Base-by-base conservation (phyloP, 2,888 invertebrate species). In the Drosophila melanocephala region DNA sequence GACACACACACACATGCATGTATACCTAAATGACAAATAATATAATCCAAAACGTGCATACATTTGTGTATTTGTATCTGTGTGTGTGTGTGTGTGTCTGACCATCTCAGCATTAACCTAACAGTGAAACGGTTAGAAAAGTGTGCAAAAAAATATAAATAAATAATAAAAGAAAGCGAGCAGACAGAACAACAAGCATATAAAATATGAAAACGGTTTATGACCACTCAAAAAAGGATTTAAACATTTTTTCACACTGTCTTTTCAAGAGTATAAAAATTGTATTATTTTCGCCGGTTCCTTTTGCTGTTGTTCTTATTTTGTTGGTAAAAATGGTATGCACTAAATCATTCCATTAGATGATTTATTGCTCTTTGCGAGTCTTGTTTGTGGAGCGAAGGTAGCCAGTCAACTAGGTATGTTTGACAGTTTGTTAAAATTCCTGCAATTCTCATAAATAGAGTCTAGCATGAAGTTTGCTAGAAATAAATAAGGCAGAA, bases 291-390 rank as follows among this genome's bases (percentile, higher is more conserved):
- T 35, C 7, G 12, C 50, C n/a, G 1, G 26, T 37, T 63, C 44
- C 22, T 69, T 30, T 37, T 47, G 12, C 32, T 61, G 26, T 57
- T 72, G 39, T 1, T 19, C 56, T 56, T 52, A 57, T 12, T 28
- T 65, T 70, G 51, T 63, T 19, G n/a, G 26, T 37, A 59, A 53
- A 73, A 50, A 66, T 50, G 68, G 50, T 60, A 64, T 65, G 66
- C 72, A 79, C 71, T 89, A 89, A 80, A 83, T 88, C 88, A 83
- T 77, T 69, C 44, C 60, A 73, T 77, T 77, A 61, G 62, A 74
- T 89, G 90, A 89, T 87, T 90, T 87, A 90, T 87, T 74, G 69
- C 74, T 16, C 22, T 66, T n/a, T n/a, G 28, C 42, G 26, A 52
- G 9, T 32, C 10, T 35, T 50, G 39, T 42, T 44, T 60, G 42